Base-by-base conservation (phyloP, 2,888 invertebrate genomes). In the Amblyjoppa proteus region DNA sequence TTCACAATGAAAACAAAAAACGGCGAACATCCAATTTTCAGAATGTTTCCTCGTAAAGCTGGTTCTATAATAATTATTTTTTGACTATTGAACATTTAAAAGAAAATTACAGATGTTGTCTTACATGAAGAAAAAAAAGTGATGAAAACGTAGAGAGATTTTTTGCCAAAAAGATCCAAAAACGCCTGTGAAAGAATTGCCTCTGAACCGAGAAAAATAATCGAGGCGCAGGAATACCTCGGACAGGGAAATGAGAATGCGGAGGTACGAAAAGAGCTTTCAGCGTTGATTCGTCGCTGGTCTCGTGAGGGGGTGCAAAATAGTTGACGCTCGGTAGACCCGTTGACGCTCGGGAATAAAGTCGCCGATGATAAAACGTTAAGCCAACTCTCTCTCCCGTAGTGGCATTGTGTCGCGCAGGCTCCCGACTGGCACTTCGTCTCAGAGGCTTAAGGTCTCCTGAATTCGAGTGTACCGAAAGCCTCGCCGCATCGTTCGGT, bases 281-380 rank as follows among this genome's bases (percentile, higher is more conserved):
- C 45, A 49, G 34, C 53, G 28, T 53, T 53, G 76, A 68, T 76
- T 76, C 53, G 53, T 76, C 51, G 51, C 76, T 38, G 66, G 66
- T 76, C 66, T 66, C 75, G 38, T 76, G 66, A 68, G 13, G 51
- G 49, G 51, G 34, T 25, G 49, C 66, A 38, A 76, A 76, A 66
- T 53, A 66, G 64, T 66, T 76, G 34, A 76, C 66, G 75, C 31
- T 49, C 6, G 64, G 64, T 20, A 20, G 20, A 20, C 20, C 20
- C 20, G 64, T 66, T 76, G 34, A 76, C 66, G 75, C 31, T 49
- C 6, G 64, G 64, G 20, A 31, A 75, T 53, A 53, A 49, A 45
- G 61, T 75, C 9, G 61, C 64, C 49, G 75, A 75, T 64, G 75
- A 76, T 76, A 76, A 76, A 76, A 66, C 74, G 74, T 28, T 49